These are phyloP conservation scores for Patella pellucida DNA, from an alignment of 2,888 invertebrate genomes.

Conservation along the genomic window DNA sequence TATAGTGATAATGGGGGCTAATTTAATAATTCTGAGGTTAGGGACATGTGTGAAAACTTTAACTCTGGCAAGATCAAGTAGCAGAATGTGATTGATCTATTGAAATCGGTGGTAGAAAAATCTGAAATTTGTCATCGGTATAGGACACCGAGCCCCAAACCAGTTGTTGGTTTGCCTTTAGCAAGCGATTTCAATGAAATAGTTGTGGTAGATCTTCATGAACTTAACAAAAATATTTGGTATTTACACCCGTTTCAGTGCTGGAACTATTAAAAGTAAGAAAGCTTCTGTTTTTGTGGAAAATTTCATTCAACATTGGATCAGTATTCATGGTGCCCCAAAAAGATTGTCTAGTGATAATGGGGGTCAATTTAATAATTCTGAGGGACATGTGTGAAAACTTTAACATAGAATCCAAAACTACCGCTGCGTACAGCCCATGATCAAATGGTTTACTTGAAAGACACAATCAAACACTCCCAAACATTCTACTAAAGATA, in stretches of 20 bases:
- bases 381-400: constrained; percentile 23
- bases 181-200: constrained; percentile 28
- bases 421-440: constrained; percentile 28
- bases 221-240: constrained; percentile 17
- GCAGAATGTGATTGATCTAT: constrained; percentile 15
- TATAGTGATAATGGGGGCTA: constrained; percentile 24
- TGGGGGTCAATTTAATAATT: constrained; percentile 24
- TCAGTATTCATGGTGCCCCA: constrained; percentile 23
- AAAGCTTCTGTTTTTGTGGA: constrained; percentile 12
- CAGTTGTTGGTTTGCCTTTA: constrained; percentile 21
- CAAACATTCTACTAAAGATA: constrained; percentile 26
- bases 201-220: constrained; percentile 28
- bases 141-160: constrained; percentile 19
- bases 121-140: neutral
- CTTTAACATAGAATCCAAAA: constrained; percentile 25
- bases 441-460: constrained; percentile 24
- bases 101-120: constrained; percentile 7
- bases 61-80: constrained; percentile 9
- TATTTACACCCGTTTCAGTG: constrained; percentile 24
- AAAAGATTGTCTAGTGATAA: constrained; percentile 24
- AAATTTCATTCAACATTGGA: constrained; percentile 27
- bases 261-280: constrained; percentile 21
- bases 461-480: constrained; percentile 28
- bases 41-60: too few relatives aligned
- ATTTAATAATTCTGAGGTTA: constrained; percentile 22